Base-by-base conservation (phyloP, 2,888 invertebrate species). In the Sabellastarte sp. region DNA sequence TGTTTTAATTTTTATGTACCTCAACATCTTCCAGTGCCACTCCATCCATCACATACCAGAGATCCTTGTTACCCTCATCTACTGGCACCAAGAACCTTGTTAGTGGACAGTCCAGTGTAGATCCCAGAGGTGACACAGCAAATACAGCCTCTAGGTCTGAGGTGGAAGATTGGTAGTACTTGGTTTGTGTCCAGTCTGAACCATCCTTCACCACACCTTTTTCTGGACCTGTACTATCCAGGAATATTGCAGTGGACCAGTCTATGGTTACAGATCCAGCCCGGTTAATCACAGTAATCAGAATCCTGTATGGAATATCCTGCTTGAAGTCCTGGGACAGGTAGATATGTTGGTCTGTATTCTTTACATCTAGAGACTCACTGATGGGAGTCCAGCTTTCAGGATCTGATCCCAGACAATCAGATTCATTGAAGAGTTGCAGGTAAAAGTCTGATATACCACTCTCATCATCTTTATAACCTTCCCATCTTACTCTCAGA, bases 131-230 rank as follows among this genome's bases (percentile, higher is more conserved):
- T 20, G 24, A 24, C 24, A 53, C 53, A 15, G 53, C 53, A 10
- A 53, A 10, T 5, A 26, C 26, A 26, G 26, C 53, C 10, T 53
- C 53, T 26, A 53, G 10, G 41, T 10, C 41, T 10, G 10, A 15
- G 20, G 53, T 53, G 26, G 53, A 24, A 26, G 20, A 26, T 26
- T 53, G 53, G 26, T n/a, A 53, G 20, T n/a, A 26, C 4, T 5
- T 5, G 4, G 20, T 5, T 5, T 5, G 5, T 5, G 5, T 24
- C 53, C 53, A 53, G 24, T 53, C 53, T 5, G 5, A 5, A 5
- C 53, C 53, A 53, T 53, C 53, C 28, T 53, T 53, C 28, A 53
- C 53, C 5, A 41, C 20, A 41, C 41, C 41, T 41, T 15, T 41
- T 20, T 15, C 10, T 41, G 41, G 41, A 41, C 10, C 10, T 10